phyloP scores from a whole-genome alignment of 2,888 invertebrate genomes.

The Amiota communis region DNA sequence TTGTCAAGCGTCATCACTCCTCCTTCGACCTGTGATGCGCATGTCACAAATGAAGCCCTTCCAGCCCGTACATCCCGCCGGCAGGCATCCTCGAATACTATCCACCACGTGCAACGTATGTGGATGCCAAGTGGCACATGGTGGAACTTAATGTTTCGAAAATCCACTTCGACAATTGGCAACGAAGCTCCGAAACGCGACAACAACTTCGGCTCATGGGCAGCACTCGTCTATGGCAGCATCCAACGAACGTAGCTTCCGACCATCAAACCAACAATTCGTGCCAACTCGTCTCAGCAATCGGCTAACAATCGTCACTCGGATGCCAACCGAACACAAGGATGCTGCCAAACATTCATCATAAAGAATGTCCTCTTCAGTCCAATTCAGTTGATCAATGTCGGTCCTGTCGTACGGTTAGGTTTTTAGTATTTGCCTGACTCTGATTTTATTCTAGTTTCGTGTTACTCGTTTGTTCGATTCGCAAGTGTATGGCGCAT shows the following conservation, averaged over 20 bases:
- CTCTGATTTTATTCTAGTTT: neutral
- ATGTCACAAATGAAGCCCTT: conserved; percentile 48
- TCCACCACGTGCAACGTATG: conserved; percentile 66
- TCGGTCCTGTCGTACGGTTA: conserved; percentile 56
- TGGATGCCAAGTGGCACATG: conserved; percentile 58
- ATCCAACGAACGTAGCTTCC: conserved; percentile 50
- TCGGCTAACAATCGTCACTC: conserved; percentile 29
- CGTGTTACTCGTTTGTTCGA: conserved; percentile 1
- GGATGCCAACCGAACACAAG: conserved; percentile 23
- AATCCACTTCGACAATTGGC: conserved; percentile 68
- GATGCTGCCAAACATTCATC: neutral
- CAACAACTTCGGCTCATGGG: conserved; percentile 38
- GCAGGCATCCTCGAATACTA: conserved; percentile 34
- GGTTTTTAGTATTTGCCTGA: neutral
- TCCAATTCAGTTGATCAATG: conserved; percentile 60
- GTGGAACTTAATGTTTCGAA: conserved; percentile 63
- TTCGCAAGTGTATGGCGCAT: neutral
- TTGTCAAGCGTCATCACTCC: conserved; percentile 70
- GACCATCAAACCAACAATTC: conserved; percentile 36
- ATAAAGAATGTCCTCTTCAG: neutral
- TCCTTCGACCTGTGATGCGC: conserved; percentile 65
- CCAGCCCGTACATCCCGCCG: conserved; percentile 31
- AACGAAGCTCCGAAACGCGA: conserved; percentile 43
- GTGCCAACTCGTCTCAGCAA: conserved; percentile 28
- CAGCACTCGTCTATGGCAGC: conserved; percentile 38